phyloP scores from a whole-genome alignment of 2,797 vertebrate genomes.

The Acrossocheilus wenchowensis region DNA sequence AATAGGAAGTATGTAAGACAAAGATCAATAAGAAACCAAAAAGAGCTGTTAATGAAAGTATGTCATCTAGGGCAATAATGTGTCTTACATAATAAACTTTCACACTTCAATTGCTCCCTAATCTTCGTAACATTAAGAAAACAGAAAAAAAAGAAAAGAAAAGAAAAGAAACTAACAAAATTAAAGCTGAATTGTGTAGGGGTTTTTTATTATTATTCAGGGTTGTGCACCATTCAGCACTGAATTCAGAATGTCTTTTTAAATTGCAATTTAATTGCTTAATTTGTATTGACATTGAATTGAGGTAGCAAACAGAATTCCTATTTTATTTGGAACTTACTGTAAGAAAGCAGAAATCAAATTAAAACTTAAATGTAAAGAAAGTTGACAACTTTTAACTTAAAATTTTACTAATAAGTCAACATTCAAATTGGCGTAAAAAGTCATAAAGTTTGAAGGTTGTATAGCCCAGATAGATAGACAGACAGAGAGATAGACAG shows the following conservation, averaged over 20 bases:
- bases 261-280: background rate
- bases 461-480: background rate
- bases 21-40: background rate
- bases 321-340: no score
- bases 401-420: background rate
- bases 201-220: background rate
- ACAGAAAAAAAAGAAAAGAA: no score
- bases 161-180: no score
- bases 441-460: background rate
- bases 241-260: background rate
- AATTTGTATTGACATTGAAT: background rate
- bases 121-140: background rate
- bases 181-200: background rate
- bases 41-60: background rate
- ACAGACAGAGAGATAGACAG: no score
- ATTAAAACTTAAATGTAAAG: background rate
- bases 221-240: background rate
- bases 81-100: no score
- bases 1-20: background rate
- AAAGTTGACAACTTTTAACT: background rate
- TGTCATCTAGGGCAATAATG: background rate
- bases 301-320: no score
- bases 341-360: background rate
- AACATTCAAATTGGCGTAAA: background rate
- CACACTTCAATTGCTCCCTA: background rate